A percentile compares a stretch with the other conserved stretches of the same genome.
Evolutionary conservation across 2,888 invertebrate genomes (phyloP).

Genomic region (Lycocerus yunnanus): DNA sequence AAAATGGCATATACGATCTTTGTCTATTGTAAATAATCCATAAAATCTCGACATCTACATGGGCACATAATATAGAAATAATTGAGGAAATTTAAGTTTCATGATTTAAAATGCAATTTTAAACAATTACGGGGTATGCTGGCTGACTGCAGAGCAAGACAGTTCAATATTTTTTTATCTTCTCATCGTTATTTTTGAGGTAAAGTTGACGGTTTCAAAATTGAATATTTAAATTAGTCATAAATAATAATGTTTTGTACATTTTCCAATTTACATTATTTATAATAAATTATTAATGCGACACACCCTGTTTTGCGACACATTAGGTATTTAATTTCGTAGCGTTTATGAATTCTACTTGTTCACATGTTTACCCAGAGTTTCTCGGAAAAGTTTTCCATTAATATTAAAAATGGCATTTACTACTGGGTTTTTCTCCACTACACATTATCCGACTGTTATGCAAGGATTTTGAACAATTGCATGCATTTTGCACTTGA

Average conservation of each 20-base stretch:
- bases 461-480: not conserved
- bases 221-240: not conserved
- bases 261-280: not conserved
- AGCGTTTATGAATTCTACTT: not conserved
- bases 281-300: not conserved
- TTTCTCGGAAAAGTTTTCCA: not conserved
- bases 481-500: not conserved
- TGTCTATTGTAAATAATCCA: not conserved
- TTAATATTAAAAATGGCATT: not conserved
- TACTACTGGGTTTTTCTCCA: not conserved
- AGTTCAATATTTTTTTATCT: too few relatives aligned
- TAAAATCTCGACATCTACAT: not conserved
- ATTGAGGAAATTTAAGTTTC: not conserved
- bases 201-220: too few relatives aligned
- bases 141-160: too few relatives aligned
- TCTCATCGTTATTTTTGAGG: too few relatives aligned
- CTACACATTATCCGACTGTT: not conserved
- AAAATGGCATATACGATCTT: not conserved
- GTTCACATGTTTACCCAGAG: not conserved
- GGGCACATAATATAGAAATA: not conserved
- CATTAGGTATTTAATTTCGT: not conserved
- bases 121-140: too few relatives aligned
- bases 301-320: not conserved
- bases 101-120: not conserved
- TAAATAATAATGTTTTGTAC: not conserved